phyloP scores from a whole-genome alignment of 1,140 invertebrate species.

The Protaetia brevitarsis region DNA sequence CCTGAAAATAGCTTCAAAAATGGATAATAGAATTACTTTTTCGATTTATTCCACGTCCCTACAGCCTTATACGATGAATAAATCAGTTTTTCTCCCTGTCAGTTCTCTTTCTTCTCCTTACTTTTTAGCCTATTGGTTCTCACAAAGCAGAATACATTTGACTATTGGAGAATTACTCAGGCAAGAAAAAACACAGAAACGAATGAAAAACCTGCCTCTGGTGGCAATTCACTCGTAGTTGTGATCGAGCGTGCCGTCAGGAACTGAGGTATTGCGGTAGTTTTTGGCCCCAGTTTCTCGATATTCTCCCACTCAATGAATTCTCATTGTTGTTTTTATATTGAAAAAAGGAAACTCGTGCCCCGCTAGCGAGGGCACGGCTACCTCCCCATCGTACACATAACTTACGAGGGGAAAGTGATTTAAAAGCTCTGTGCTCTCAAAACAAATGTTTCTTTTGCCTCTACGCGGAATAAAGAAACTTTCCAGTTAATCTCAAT shows the following conservation, averaged over 20 bases:
- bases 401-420: constrained; percentile 32
- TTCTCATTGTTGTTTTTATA: background rate
- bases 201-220: constrained; percentile 29
- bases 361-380: constrained; percentile 9
- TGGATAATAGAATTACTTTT: constrained; percentile 11
- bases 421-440: constrained; percentile 33
- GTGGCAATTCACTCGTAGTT: background rate
- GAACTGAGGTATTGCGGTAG: background rate
- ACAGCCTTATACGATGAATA: background rate
- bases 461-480: constrained; percentile 27
- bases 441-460: constrained; percentile 34
- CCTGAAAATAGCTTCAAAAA: background rate
- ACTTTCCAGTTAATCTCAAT: constrained; percentile 32
- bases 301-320: background rate
- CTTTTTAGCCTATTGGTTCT: constrained; percentile 18
- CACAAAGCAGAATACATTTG: constrained; percentile 27
- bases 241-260: background rate
- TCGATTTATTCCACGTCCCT: background rate
- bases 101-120: background rate
- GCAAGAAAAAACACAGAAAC: constrained; percentile 5
- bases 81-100: background rate
- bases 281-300: background rate
- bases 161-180: constrained; percentile 13
- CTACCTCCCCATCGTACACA: constrained; percentile 4
- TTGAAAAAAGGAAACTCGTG: background rate